Evolutionary conservation across 1,140 invertebrate species (phyloP).

Genomic region (Papilio xuthus): DNA sequence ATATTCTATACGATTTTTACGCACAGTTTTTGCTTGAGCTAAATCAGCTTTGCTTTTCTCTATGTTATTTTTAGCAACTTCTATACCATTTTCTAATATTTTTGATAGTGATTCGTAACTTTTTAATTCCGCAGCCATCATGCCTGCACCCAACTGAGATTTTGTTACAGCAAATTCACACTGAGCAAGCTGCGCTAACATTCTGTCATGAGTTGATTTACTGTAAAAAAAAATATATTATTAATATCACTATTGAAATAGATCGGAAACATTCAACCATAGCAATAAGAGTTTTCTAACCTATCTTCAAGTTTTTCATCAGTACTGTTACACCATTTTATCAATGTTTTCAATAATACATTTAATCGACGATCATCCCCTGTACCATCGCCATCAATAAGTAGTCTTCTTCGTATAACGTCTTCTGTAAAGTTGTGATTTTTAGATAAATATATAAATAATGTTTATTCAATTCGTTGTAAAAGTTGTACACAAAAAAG

Average conservation of each 20-base stretch:
- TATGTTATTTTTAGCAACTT: slow-evolving; percentile 88
- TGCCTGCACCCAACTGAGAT: slow-evolving; percentile 89
- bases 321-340: slow-evolving; percentile 92
- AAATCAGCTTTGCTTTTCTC: slow-evolving; percentile 88
- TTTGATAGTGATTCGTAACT: slow-evolving; percentile 91
- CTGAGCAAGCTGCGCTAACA: slow-evolving; percentile 91
- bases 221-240: slow-evolving; percentile 58
- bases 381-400: slow-evolving; percentile 98
- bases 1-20: slow-evolving; percentile 96
- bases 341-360: slow-evolving; percentile 92
- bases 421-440: slow-evolving; percentile 88
- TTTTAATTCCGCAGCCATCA: slow-evolving; percentile 92
- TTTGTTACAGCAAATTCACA: slow-evolving; percentile 95
- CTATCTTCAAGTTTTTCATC: slow-evolving; percentile 87
- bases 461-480: not conserved
- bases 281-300: slow-evolving; percentile 71
- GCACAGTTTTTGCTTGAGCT: slow-evolving; percentile 89
- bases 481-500: not conserved
- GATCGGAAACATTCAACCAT: not conserved
- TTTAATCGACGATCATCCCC: slow-evolving; percentile 96
- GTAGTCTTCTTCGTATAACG: slow-evolving; percentile 92
- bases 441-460: slow-evolving; percentile 27
- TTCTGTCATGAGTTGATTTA: slow-evolving; percentile 87
- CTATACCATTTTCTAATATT: slow-evolving; percentile 89
- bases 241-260: not conserved